Evolutionary conservation across 2,888 invertebrate genomes (phyloP), one percentile per base, ranked within the genome.

Genomic region (Idaea biselata): DNA sequence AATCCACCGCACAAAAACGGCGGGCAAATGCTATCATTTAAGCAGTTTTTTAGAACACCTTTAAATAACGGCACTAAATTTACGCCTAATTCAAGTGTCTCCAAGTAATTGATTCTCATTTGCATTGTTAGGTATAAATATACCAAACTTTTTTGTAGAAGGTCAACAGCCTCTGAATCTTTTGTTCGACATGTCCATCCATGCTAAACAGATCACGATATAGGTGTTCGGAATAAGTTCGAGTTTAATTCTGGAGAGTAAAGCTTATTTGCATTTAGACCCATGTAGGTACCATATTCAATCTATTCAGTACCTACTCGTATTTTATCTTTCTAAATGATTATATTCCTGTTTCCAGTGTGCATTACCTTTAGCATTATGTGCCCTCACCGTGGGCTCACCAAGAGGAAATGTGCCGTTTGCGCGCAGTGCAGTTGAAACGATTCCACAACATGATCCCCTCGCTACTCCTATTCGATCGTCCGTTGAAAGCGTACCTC

Each of bases 401-500:
- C 92, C 92, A 17, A 84, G 80, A 16, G 75, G 82, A 5, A 75
- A 82, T 54, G 72, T 77, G 55, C 73, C 82, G 14, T 91, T 91
- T 67, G 68, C 76, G 16, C 80, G 92, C 58, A 89, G 86, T 68
- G 85, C 85, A 5, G 86, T 89, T 8, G 91, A 92, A 75, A 86
- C 87, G 6, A 76, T 89, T 16, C 92, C 92, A 11, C 77, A 82
- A 62, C 92, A 92, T 71, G 87, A 86, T 16, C 86, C 86, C 1
- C 80, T 91, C 55, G 81, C 86, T 7, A 71, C 83, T 31, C 97
- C 97, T 0, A 88, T 97, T 64, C 93, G 97, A 65, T 93, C 94
- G 59, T 96, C 97, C 1, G 96, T 97, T 2, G 97, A 97, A 86
- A 95, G 94, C 75, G 87, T 95, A 63, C 96, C 96, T 8, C 80